Base-by-base conservation (phyloP, 2,113 vertebrate genomes). In the Cathartes aura region DNA sequence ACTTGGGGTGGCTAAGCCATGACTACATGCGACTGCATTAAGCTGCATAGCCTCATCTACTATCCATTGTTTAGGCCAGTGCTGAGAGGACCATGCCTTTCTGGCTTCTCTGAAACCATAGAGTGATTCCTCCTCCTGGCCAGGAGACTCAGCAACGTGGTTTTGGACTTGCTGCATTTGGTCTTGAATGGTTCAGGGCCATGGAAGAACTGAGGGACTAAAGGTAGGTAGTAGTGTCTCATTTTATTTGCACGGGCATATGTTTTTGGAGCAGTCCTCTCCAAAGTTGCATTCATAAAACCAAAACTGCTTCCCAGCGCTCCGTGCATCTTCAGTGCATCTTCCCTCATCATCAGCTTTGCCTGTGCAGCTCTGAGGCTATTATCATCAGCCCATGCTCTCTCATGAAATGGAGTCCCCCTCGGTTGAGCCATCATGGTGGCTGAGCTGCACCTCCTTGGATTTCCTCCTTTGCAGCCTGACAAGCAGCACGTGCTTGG, bases 21-120 rank as follows among this genome's bases (percentile, higher is more conserved):
- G 11, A 53, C 30, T 29, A 12, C 19, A 17, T 36, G 12, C 0
- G 2, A 34, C 19, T 29, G 11, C 2, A 1, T 26, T 53, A 72
- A 76, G 26, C 38, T 64, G 16, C 4, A 3, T 26, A 76, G 13
- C 27, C 27, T 63, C 56, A 19, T 72, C 24, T 73, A 9, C 17
- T 78, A 26, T 5, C n/a, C 21, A 16, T 18, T 32, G 8, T 24
- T 73, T 55, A 79, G 22, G 34, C 45, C 30, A 18, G 16, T 1
- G 5, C 13, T 59, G 22, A 50, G 12, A 71, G 7, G 26, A 71
- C 7, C 16, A 38, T 38, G 42, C 6, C 7, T 30, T 36, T 64
- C 24, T 58, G 17, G 6, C 21, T 52, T 52, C 75, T 75, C 38
- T 24, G 50, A 59, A 17, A 71, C 13, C 21, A 29, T 6, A 18